phyloP scores from a whole-genome alignment of 2,797 vertebrate genomes.

The Manis pentadactyla region DNA sequence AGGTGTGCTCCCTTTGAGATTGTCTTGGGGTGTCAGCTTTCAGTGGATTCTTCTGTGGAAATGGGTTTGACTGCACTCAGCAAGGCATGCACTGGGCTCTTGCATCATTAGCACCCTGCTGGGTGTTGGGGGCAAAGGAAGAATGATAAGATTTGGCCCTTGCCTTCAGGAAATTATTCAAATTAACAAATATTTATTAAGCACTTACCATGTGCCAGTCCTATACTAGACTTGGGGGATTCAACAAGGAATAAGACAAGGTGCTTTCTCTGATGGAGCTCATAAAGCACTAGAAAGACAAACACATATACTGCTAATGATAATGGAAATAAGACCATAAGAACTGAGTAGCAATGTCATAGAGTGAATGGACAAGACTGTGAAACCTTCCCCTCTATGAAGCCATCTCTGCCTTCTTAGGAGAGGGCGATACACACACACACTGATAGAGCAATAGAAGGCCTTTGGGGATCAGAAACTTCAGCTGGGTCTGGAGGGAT shows the following conservation, averaged over 20 bases:
- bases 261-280: not conserved
- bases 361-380: not conserved
- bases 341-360: not conserved
- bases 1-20: not conserved
- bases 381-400: not conserved
- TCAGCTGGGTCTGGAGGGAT: not conserved
- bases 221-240: not conserved
- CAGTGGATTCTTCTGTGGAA: not conserved
- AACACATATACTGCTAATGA: not conserved
- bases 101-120: not conserved
- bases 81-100: not conserved
- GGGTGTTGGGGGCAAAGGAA: not conserved
- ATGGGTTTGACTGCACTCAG: not conserved
- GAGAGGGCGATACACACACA: not conserved
- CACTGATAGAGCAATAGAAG: not conserved
- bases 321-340: not conserved
- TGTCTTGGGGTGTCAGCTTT: not conserved
- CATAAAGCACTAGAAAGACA: not conserved
- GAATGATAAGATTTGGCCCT: not conserved
- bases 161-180: not conserved
- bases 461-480: not conserved
- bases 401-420: not conserved
- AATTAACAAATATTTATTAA: constrained; percentile 26
- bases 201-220: not conserved
- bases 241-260: not conserved